Percentiles rank a stretch among this genome's conserved stretches.
Evolutionary conservation across 2,113 vertebrate genomes (phyloP).

Genomic region (Ameiurus melas): DNA sequence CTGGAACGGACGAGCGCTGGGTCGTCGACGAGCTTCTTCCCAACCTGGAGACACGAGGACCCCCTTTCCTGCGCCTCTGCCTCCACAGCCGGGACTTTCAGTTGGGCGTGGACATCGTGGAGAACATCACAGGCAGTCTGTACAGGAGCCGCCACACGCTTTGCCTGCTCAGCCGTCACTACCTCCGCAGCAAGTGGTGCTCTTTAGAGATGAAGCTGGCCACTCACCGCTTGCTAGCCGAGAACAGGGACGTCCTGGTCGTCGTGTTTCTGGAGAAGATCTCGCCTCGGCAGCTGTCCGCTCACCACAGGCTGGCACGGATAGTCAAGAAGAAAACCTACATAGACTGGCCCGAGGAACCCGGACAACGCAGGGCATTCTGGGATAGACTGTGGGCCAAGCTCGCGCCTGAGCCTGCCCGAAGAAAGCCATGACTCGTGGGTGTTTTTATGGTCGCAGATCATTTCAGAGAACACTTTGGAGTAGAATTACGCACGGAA

Average conservation of each 20-base stretch:
- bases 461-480: background rate
- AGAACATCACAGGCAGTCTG: background rate
- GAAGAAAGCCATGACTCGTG: no score
- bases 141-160: background rate
- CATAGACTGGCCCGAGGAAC: background rate
- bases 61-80: background rate
- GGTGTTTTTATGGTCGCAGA: no score
- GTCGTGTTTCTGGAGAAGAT: conserved; percentile 2
- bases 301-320: conserved; percentile 8
- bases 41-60: background rate
- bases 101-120: background rate
- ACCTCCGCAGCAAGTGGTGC: background rate
- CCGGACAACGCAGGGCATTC: background rate
- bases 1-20: background rate
- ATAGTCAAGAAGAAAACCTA: background rate
- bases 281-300: background rate
- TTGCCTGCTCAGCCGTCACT: background rate
- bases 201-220: conserved; percentile 14
- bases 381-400: conserved; percentile 7
- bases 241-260: background rate
- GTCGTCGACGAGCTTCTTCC: background rate
- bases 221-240: background rate
- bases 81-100: conserved; percentile 4
- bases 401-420: background rate
- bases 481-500: background rate